A percentile compares a stretch with the other conserved stretches of the same genome.
Conservation (phyloP, 2,113 vertebrate genomes). For the Lota lota region DNA sequence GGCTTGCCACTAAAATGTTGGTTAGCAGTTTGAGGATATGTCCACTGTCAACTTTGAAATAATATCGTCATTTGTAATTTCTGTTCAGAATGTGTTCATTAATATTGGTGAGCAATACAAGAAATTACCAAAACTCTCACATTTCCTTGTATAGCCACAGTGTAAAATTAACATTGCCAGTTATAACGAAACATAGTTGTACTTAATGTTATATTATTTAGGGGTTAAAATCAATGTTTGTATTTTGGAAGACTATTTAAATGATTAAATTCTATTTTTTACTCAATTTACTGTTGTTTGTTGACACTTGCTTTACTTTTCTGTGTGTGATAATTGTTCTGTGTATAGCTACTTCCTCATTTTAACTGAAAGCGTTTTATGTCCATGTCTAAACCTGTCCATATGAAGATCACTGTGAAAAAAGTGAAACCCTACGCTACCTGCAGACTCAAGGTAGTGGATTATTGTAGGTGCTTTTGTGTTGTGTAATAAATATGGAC, state of each 20-base stretch:
- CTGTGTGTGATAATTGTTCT: conserved; percentile 67
- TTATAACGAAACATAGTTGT: conserved; percentile 71
- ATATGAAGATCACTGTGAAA: conserved; percentile 77
- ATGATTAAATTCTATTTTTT: conserved; percentile 85
- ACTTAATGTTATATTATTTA: conserved; percentile 73
- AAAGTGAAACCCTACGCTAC: conserved; percentile 67
- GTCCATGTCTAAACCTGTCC: conserved; percentile 75
- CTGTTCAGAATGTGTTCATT: conserved; percentile 73
- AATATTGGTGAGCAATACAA: conserved; percentile 82
- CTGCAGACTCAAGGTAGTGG: conserved; percentile 60
- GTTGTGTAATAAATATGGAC: conserved; percentile 78
- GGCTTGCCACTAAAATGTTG: conserved; percentile 36
- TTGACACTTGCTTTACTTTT: conserved; percentile 73
- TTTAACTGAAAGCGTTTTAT: conserved; percentile 64
- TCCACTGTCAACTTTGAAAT: conserved; percentile 51
- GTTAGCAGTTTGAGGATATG: conserved; percentile 18
- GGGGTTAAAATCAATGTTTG: conserved; percentile 79
- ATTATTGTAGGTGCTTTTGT: conserved; percentile 77
- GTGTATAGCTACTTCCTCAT: conserved; percentile 68
- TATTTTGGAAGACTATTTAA: conserved; percentile 82
- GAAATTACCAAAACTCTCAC: conserved; percentile 77
- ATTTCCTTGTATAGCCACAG: conserved; percentile 76
- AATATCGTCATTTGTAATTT: conserved; percentile 65
- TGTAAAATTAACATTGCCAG: conserved; percentile 77
- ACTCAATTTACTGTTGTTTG: conserved; percentile 79